Base-by-base conservation (phyloP, 2,113 vertebrate species). In the Chloroceryle aenea region DNA sequence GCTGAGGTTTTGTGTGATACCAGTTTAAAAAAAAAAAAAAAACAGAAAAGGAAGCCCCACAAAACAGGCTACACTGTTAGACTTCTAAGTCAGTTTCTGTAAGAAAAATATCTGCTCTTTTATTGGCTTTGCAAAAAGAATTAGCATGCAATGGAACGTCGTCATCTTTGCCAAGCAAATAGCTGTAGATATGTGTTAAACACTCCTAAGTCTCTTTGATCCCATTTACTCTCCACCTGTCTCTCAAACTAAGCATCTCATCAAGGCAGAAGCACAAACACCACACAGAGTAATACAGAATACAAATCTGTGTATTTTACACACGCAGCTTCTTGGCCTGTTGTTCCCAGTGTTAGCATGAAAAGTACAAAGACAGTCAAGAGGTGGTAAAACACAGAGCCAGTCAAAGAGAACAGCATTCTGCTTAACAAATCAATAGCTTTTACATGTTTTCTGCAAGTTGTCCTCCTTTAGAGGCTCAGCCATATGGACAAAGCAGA, bases 211-310 rank as follows among this genome's bases (percentile, higher is more conserved):
- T 84, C 96, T 93, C 68, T 88, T 94, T 42, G 11, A 97, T 97
- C 96, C 81, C 87, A 96, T 96, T 97, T 97, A 91, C 81, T 73
- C 92, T 95, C 96, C 97, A 97, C 97, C 95, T 97, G 93, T 93
- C 89, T 94, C 69, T 90, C 81, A 95, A 89, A 82, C 34, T 42
- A 74, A 96, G 87, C 48, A 91, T 74, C 79, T 64, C n/a, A 30
- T 83, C 45, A 38, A 83, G 61, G 52, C 92, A 83, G 74, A 89
- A 78, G 43, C 56, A 82, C 42, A 80, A 81, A 69, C 30, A 50
- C n/a, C 18, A 38, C 20, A 55, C 22, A 19, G 14, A 76, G 9
- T 48, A 85, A 91, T 27, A 80, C 26, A 52, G 23, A 87, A 55
- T 6, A 85, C 38, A 64, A 47, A 45, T 32, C 53, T 25, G 3